These are phyloP conservation scores for Capromys pilorides DNA, from an alignment of 2,797 vertebrate species.

Conservation along the genomic window DNA sequence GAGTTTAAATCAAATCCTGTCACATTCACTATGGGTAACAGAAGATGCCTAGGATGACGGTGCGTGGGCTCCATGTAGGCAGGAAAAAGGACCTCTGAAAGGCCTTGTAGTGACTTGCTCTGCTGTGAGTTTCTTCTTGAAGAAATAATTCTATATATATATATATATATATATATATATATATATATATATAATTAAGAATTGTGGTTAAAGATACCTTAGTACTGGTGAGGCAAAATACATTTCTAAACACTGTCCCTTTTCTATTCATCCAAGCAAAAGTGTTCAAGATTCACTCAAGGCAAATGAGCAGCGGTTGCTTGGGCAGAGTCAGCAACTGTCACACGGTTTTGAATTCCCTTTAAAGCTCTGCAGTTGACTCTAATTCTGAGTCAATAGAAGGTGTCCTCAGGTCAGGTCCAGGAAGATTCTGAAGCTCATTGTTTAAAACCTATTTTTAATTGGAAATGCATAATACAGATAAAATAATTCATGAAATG, in stretches of 20 bases:
- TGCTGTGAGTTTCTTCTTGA: constrained; percentile 26
- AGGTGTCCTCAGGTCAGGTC: not conserved
- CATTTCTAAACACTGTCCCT: not conserved
- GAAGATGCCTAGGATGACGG: not conserved
- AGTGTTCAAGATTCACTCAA: constrained; percentile 1
- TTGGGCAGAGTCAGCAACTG: not conserved
- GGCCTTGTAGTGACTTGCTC: not conserved
- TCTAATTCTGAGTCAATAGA: constrained; percentile 45
- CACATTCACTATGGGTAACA: not conserved
- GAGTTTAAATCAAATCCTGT: constrained; percentile 44
- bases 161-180: too few species aligned
- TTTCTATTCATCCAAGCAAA: constrained; percentile 43
- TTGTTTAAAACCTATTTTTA: constrained; percentile 54
- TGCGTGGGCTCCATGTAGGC: not conserved
- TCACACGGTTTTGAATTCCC: constrained; percentile 45
- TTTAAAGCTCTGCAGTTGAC: not conserved
- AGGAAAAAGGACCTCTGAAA: not conserved
- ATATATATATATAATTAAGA: not conserved
- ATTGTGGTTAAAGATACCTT: constrained; percentile 28
- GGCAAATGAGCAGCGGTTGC: not conserved
- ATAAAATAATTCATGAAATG: constrained; percentile 49
- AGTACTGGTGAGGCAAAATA: not conserved
- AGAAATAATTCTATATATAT: constrained; percentile 25
- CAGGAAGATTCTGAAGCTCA: constrained; percentile 40
- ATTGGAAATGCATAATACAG: constrained; percentile 21